phyloP scores from a whole-genome alignment of 2,888 invertebrate species.

The Eupithecia centaureata region DNA sequence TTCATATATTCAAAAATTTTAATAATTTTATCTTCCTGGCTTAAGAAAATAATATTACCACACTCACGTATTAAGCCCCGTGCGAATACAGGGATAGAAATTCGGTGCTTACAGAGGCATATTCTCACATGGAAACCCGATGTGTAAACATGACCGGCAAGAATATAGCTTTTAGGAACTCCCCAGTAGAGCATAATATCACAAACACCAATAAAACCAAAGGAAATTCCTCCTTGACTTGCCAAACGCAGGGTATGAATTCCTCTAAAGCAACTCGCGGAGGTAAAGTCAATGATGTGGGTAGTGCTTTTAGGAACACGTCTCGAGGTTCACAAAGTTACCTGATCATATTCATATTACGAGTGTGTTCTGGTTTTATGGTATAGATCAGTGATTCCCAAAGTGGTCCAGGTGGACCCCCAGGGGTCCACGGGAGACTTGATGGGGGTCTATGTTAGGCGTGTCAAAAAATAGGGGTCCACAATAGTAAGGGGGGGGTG shows the following conservation, averaged over 20 bases:
- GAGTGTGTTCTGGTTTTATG: slow-evolving; percentile 27
- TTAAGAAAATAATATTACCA: not conserved
- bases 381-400: too few species aligned
- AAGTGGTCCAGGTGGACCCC: too few species aligned
- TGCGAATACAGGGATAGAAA: slow-evolving; percentile 34
- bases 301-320: slow-evolving; percentile 53
- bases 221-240: slow-evolving; percentile 13
- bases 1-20: too few species aligned
- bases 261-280: not conserved
- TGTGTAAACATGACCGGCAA: slow-evolving; percentile 48
- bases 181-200: slow-evolving; percentile 31
- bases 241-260: slow-evolving; percentile 11
- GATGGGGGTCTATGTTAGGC: too few species aligned
- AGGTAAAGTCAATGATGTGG: slow-evolving; percentile 29
- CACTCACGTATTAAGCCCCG: slow-evolving; percentile 2
- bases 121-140: slow-evolving; percentile 50
- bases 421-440: too few species aligned
- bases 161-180: slow-evolving; percentile 48
- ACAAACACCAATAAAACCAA: slow-evolving; percentile 13
- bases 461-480: too few species aligned
- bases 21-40: too few species aligned
- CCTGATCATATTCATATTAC: slow-evolving; percentile 50
- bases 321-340: slow-evolving; percentile 52
- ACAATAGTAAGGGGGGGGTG: too few species aligned
- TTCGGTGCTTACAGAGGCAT: slow-evolving; percentile 51